Evolutionary conservation across 2,888 invertebrate genomes (phyloP).

Genomic region (Plagodis dolabraria): DNA sequence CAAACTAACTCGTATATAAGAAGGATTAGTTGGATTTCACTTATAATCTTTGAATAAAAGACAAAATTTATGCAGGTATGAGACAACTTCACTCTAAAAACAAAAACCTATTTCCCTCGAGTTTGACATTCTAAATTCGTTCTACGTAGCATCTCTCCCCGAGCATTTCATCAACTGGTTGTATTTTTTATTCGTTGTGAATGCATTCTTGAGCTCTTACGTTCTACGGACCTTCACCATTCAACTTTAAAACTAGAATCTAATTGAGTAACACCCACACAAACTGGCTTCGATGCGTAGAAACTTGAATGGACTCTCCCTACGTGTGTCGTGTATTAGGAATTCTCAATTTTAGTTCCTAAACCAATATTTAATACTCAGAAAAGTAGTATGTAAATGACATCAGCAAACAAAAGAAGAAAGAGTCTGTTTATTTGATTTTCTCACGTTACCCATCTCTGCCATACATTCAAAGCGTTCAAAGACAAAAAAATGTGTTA

Average conservation of each 20-base stretch:
- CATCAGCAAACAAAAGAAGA: conserved; percentile 45
- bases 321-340: conserved; percentile 18
- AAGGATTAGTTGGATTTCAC: no score
- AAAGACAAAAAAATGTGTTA: conserved; percentile 29
- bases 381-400: conserved; percentile 42
- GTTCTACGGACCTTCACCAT: conserved; percentile 25
- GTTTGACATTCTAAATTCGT: conserved; percentile 17
- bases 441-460: conserved; percentile 47
- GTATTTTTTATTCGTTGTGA: conserved; percentile 25
- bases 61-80: no score
- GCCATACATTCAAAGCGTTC: conserved; percentile 24
- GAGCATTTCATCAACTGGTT: conserved; percentile 11
- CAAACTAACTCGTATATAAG: no score
- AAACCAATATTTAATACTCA: conserved; percentile 48
- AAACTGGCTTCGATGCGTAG: conserved; percentile 1
- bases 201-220: conserved; percentile 30
- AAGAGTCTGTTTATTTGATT: conserved; percentile 47
- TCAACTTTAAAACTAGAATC: conserved; percentile 34
- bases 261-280: conserved; percentile 33
- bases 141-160: conserved; percentile 1
- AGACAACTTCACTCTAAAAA: no score
- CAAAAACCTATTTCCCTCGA: conserved; percentile 1
- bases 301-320: conserved; percentile 32
- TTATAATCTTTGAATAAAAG: no score
- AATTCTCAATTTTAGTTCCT: conserved; percentile 41